Conservation (phyloP, 2,888 invertebrate genomes). For the Chrysodeixis includens region DNA sequence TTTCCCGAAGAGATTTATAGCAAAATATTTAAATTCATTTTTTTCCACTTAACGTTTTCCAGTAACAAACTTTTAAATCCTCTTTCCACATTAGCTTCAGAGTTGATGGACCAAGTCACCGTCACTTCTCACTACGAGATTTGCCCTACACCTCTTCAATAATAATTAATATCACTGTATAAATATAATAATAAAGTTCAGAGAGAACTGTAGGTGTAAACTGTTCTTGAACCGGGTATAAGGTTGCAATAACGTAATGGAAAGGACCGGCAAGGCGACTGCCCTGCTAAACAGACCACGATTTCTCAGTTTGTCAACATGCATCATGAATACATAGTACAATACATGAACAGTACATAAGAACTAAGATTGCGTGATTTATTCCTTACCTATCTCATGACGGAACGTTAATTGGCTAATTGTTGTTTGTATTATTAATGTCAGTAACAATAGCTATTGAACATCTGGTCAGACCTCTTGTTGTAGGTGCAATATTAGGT, state of each 20-base stretch:
- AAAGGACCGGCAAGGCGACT: background rate
- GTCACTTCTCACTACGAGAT: background rate
- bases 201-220: background rate
- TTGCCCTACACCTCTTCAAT: background rate
- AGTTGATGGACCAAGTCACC: background rate
- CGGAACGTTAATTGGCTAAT: constrained; percentile 6
- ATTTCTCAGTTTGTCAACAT: background rate
- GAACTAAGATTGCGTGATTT: constrained; percentile 9
- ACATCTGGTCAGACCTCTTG: background rate
- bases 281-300: background rate
- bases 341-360: constrained; percentile 1
- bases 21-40: too few relatives aligned
- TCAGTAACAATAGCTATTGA: constrained; percentile 13
- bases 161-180: background rate
- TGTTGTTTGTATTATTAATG: constrained; percentile 14
- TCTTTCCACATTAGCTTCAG: too few relatives aligned
- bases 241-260: background rate
- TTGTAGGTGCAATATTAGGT: background rate
- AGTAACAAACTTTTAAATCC: too few relatives aligned
- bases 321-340: constrained; percentile 7
- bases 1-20: too few relatives aligned
- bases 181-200: background rate
- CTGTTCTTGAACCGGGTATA: background rate
- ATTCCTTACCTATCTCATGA: constrained; percentile 11
- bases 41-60: too few relatives aligned